These are phyloP conservation scores for Tadarida brasiliensis DNA, from an alignment of 2,797 vertebrate genomes.

Conservation along the genomic window DNA sequence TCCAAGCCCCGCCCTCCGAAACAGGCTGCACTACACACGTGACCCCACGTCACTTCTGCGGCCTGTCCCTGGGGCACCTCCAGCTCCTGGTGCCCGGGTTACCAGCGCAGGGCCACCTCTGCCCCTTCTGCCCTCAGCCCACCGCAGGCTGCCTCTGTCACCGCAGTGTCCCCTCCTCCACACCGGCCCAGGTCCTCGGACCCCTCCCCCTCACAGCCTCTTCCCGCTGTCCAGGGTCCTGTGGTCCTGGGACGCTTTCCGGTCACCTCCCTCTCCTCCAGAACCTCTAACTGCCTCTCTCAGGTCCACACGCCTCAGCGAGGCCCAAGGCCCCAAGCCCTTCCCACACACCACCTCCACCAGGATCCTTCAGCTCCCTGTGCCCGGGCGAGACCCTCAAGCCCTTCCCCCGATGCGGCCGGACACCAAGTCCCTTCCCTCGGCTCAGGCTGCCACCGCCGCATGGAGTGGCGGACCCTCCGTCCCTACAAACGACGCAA, in stretches of 20 bases:
- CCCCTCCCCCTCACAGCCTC: too few relatives aligned
- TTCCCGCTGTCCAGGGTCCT: too few relatives aligned
- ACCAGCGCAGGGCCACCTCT: background rate
- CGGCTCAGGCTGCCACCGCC: background rate
- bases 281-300: background rate
- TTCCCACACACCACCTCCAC: background rate
- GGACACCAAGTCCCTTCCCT: background rate
- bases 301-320: fast-evolving
- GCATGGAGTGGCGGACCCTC: fast-evolving
- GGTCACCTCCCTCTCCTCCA: background rate
- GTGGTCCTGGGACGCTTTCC: too few relatives aligned
- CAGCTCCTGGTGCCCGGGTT: too few relatives aligned
- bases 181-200: background rate
- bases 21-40: background rate
- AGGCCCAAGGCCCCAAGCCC: fast-evolving
- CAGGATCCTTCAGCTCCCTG: background rate
- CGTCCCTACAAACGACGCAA: background rate
- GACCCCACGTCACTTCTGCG: too few relatives aligned
- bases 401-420: background rate
- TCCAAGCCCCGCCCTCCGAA: background rate
- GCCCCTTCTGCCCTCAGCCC: background rate
- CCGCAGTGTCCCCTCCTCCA: fast-evolving
- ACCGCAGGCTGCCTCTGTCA: background rate
- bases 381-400: background rate
- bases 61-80: background rate